A percentile compares a stretch with the other conserved stretches of the same genome.
Conservation (phyloP, 2,888 invertebrate genomes). For the Eutolmus rufibarbis region DNA sequence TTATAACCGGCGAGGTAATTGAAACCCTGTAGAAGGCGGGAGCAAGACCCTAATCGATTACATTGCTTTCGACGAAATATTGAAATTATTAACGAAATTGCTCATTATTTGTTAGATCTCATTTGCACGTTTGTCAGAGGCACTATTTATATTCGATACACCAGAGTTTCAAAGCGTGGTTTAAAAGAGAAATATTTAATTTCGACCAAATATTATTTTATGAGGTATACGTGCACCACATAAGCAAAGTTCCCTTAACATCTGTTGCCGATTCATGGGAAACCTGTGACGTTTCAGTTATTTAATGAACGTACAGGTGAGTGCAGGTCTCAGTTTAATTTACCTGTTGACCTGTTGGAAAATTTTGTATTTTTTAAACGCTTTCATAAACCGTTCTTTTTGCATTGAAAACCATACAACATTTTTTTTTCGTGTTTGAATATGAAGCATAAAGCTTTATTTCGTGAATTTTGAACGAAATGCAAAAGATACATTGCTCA, state of each 20-base stretch:
- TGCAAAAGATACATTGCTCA: not conserved
- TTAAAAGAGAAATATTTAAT: constrained; percentile 2
- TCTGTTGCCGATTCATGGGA: not conserved
- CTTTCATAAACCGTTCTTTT: not conserved
- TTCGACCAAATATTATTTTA: not conserved
- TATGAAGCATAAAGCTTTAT: not conserved
- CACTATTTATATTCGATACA: not conserved
- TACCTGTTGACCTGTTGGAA: too few relatives aligned
- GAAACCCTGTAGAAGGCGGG: not conserved
- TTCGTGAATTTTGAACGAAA: not conserved
- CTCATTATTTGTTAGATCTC: constrained; percentile 8
- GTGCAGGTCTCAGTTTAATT: not conserved
- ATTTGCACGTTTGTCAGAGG: not conserved
- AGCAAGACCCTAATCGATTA: not conserved
- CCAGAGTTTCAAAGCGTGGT: not conserved
- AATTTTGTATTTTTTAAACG: not conserved
- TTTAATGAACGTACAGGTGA: not conserved
- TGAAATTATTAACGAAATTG: constrained; percentile 24
- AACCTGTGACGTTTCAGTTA: not conserved
- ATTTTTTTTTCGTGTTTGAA: not conserved
- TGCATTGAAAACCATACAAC: not conserved
- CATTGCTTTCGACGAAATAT: not conserved
- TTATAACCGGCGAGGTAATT: constrained; percentile 14
- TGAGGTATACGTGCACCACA: not conserved
- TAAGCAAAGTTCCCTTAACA: not conserved